phyloP scores from a whole-genome alignment of 2,888 invertebrate species.

The Chrysolina oricalcia region DNA sequence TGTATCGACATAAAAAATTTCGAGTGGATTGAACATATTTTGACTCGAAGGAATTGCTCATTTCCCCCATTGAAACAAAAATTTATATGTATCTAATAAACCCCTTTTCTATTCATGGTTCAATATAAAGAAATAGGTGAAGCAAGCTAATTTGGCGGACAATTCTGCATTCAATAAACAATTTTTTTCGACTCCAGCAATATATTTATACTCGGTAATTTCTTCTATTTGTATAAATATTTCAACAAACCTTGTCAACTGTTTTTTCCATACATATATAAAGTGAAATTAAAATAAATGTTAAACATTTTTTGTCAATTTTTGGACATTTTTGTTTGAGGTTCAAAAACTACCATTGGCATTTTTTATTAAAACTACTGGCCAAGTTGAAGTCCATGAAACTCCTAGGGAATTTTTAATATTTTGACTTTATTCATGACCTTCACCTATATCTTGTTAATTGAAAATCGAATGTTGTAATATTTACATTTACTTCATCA shows the following conservation, averaged over 20 bases:
- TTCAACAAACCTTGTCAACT: too few species aligned
- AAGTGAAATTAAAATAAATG: too few species aligned
- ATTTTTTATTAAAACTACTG: too few species aligned
- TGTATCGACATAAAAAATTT: neutral
- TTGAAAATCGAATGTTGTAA: neutral
- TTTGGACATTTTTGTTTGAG: too few species aligned
- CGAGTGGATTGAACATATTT: neutral
- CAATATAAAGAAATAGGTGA: neutral
- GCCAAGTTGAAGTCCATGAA: too few species aligned
- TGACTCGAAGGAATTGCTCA: neutral
- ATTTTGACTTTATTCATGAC: neutral
- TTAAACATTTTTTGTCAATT: too few species aligned
- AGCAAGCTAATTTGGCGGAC: neutral
- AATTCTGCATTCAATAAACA: too few species aligned
- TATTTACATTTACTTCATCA: conserved; percentile 11
- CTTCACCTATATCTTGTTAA: conserved; percentile 3
- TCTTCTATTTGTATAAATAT: neutral
- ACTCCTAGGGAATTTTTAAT: too few species aligned
- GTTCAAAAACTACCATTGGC: too few species aligned
- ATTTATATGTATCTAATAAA: neutral
- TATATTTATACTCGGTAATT: neutral
- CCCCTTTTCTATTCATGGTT: neutral
- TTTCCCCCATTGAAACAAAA: neutral
- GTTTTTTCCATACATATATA: too few species aligned
- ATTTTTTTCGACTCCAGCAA: neutral